phyloP scores from a whole-genome alignment of 2,113 vertebrate species.

The Brachypodius melanocephalos region DNA sequence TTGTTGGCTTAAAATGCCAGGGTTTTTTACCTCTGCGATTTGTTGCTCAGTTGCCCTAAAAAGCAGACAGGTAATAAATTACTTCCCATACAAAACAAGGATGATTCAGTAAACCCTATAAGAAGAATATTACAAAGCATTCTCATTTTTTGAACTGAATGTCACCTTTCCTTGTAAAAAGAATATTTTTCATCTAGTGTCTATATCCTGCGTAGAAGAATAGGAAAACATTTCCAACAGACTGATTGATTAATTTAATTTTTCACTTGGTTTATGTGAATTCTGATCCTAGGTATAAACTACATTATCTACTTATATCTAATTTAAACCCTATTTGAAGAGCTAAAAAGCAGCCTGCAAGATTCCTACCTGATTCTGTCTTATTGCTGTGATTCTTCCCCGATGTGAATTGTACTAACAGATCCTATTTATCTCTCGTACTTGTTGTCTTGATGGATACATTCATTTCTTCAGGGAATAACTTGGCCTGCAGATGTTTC shows the following conservation, averaged over 20 bases:
- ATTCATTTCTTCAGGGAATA: not conserved
- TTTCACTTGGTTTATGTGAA: not conserved
- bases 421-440: not conserved
- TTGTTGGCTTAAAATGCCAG: not conserved
- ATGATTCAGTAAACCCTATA: not conserved
- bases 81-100: not conserved
- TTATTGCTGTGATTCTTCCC: not conserved
- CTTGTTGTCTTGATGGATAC: not conserved
- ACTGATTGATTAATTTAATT: not conserved
- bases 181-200: not conserved
- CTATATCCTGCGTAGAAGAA: not conserved
- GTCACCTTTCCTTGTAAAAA: not conserved
- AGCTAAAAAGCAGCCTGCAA: not conserved
- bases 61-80: not conserved
- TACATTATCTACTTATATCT: not conserved
- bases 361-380: not conserved
- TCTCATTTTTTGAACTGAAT: not conserved
- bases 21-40: not conserved
- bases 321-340: not conserved
- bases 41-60: not conserved
- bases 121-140: not conserved
- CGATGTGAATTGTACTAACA: not conserved
- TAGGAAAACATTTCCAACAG: not conserved
- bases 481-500: not conserved
- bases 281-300: not conserved